A percentile compares a stretch with the other conserved stretches of the same genome.
phyloP scores from a whole-genome alignment of 2,113 vertebrate species.

The Antennarius striatus region DNA sequence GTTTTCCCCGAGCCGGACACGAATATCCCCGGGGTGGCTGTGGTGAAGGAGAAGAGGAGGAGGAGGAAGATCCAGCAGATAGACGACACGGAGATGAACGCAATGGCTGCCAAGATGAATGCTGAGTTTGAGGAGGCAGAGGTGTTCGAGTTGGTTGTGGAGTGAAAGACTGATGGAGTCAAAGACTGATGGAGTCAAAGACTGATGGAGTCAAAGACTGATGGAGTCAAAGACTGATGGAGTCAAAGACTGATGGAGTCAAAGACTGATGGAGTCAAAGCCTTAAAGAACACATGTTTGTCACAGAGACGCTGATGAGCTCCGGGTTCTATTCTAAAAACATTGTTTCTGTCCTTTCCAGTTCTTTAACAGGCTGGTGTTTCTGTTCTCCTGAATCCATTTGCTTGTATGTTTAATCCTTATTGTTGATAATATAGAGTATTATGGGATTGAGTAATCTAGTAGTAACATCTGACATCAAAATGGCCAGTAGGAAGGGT shows the following conservation, averaged over 20 bases:
- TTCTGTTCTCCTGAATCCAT: background rate
- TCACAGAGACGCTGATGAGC: background rate
- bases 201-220: background rate
- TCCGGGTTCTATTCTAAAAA: background rate
- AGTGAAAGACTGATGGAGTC: slow-evolving; percentile 62
- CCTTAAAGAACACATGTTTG: background rate
- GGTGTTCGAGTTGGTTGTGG: slow-evolving; percentile 85
- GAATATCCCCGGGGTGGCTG: slow-evolving; percentile 83
- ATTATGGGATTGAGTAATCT: background rate
- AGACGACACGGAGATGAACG: slow-evolving; percentile 79
- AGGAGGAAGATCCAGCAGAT: slow-evolving; percentile 78
- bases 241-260: too few relatives aligned
- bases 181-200: background rate
- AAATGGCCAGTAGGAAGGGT: background rate
- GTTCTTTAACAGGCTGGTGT: slow-evolving; percentile 3
- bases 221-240: slow-evolving; percentile 76
- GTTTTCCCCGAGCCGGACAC: slow-evolving; percentile 62
- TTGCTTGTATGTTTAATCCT: background rate
- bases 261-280: background rate
- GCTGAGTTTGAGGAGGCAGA: slow-evolving; percentile 89
- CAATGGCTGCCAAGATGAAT: slow-evolving; percentile 86
- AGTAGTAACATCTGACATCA: background rate
- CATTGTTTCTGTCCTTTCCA: background rate
- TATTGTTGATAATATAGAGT: background rate
- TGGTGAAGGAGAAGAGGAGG: slow-evolving; percentile 79